phyloP scores from a whole-genome alignment of 2,113 vertebrate genomes.

The Tragulus kanchil region DNA sequence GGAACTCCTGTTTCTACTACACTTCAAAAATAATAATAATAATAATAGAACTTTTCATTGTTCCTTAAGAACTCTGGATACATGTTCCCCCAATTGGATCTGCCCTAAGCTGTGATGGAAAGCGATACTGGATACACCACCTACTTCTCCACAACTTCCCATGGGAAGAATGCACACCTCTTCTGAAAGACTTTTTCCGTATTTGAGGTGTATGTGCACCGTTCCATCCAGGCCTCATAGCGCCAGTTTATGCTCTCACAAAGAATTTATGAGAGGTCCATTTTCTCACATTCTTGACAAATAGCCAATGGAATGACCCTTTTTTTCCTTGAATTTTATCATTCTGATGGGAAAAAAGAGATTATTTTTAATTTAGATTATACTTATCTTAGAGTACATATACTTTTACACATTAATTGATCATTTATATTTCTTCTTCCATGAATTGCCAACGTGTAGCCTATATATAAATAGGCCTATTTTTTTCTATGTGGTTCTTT shows the following conservation, averaged over 20 bases:
- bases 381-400: not conserved
- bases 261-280: not conserved
- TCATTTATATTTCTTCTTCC: not conserved
- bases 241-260: not conserved
- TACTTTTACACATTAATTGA: not conserved
- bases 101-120: not conserved
- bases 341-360: not conserved
- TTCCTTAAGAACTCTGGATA: not conserved
- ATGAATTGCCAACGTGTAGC: not conserved
- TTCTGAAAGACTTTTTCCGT: not conserved
- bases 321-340: constrained; percentile 1
- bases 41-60: not conserved
- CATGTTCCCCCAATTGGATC: not conserved
- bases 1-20: not conserved
- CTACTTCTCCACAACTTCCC: not conserved
- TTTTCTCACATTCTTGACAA: constrained; percentile 12
- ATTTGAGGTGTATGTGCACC: rapidly evolving
- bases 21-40: not conserved
- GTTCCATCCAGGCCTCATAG: not conserved
- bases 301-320: not conserved
- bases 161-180: rapidly evolving
- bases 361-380: not conserved
- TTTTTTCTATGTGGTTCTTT: not conserved
- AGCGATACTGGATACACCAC: not conserved
- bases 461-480: not conserved